Conservation (phyloP, 2,888 invertebrate genomes). For the Stramonita haemastoma region DNA sequence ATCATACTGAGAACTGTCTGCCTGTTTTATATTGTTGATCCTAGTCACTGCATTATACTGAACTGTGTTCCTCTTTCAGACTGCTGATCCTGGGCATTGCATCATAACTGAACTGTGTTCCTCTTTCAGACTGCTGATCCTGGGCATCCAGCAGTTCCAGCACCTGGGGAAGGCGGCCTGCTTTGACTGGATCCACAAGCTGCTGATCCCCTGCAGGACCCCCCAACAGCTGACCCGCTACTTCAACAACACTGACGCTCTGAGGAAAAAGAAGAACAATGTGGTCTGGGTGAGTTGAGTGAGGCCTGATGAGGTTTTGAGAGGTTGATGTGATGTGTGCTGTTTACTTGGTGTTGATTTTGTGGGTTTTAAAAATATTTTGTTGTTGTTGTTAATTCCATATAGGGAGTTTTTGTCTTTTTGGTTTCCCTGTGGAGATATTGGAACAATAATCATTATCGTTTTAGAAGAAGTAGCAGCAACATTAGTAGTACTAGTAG, state of each 20-base stretch:
- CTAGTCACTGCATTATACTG: too few relatives aligned
- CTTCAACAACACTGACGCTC: conserved; percentile 44
- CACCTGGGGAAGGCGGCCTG: conserved; percentile 42
- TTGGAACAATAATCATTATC: too few relatives aligned
- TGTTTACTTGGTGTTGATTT: not conserved
- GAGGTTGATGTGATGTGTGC: not conserved
- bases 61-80: too few relatives aligned
- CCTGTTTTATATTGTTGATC: too few relatives aligned
- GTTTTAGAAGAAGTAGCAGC: too few relatives aligned
- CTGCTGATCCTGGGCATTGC: not conserved
- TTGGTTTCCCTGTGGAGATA: too few relatives aligned
- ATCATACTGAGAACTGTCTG: too few relatives aligned
- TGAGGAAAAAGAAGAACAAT: conserved; percentile 34
- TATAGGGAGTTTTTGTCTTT: too few relatives aligned
- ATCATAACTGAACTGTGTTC: not conserved
- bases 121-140: conserved; percentile 81
- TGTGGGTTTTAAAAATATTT: too few relatives aligned
- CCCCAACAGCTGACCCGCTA: conserved; percentile 68
- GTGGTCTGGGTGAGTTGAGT: conserved; percentile 59
- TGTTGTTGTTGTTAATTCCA: too few relatives aligned
- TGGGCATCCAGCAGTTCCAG: conserved; percentile 87
- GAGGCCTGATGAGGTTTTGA: too few relatives aligned
- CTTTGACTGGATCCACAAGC: conserved; percentile 64
- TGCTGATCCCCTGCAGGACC: conserved; percentile 73
- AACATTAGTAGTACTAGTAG: too few relatives aligned